Percentiles rank a stretch among this genome's conserved stretches.
These are phyloP conservation scores for Eurois occulta DNA, from an alignment of 2,888 invertebrate species.

Conservation along the genomic window DNA sequence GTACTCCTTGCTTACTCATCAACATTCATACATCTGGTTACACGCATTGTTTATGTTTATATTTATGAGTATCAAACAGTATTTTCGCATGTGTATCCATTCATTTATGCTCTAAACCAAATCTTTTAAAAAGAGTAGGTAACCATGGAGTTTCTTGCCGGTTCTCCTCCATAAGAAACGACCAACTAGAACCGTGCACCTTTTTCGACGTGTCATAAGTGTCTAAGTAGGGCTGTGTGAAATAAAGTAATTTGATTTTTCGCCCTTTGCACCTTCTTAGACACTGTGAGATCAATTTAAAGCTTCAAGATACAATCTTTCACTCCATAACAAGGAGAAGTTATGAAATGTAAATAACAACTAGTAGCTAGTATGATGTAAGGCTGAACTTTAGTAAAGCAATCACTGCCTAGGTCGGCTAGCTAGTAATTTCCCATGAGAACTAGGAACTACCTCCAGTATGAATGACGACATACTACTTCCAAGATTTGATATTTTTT, in stretches of 20 bases:
- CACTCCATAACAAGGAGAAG: slow-evolving; percentile 4
- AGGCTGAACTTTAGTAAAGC: slow-evolving; percentile 55
- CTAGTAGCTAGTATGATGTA: slow-evolving; percentile 30
- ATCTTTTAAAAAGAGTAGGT: too few relatives aligned
- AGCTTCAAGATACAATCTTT: slow-evolving; percentile 18
- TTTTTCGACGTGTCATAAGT: too few relatives aligned
- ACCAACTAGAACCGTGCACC: too few relatives aligned
- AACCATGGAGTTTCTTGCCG: too few relatives aligned
- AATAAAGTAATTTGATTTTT: too few relatives aligned
- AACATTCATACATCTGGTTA: neutral
- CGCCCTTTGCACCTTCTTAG: neutral
- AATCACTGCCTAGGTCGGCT: slow-evolving; percentile 48
- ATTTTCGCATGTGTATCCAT: neutral
- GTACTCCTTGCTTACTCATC: neutral
- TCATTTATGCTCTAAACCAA: too few relatives aligned
- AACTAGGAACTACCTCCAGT: slow-evolving; percentile 17
- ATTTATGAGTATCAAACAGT: neutral
- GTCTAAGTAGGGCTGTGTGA: too few relatives aligned
- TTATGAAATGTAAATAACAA: slow-evolving; percentile 52
- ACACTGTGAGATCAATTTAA: neutral
- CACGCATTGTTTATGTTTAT: neutral
- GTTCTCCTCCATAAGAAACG: too few relatives aligned
- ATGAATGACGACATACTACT: slow-evolving; percentile 51
- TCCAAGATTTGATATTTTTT: slow-evolving; percentile 41
- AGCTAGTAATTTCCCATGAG: slow-evolving; percentile 64